Evolutionary conservation across 35 echinoderm and acorn worm genomes (phyloP), one percentile per base, ranked within the genome.

Genomic region (Acanthaster planci): DNA sequence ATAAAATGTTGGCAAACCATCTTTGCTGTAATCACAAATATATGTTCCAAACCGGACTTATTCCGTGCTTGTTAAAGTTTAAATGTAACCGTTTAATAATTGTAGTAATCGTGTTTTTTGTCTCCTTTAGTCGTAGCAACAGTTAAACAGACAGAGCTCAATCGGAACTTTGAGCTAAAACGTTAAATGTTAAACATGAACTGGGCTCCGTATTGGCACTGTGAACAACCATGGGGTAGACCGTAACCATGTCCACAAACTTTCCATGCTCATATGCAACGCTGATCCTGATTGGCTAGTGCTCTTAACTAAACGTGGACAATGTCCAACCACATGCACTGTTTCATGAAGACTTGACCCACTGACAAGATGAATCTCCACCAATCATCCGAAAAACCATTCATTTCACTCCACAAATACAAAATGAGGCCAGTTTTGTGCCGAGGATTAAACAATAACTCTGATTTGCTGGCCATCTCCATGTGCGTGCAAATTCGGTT

Each of bases 81-180:
- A 59, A 59, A 18, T 26, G 27, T n/a, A 59, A 59, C 56, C 19
- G 27, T 59, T n/a, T n/a, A n/a, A n/a, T n/a, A n/a, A n/a, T n/a
- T n/a, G n/a, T n/a, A n/a, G n/a, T n/a, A 47, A 47, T 47, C 12
- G 42, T 47, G 42, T 47, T 47, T 47, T 47, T 47, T 72, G 10
- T 34, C 64, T 72, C 26, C 34, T 72, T 72, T 72, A 26, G 14
- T 72, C 22, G 30, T 14, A 72, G 30, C 64, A 72, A 72, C 64
- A 47, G 42, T 29, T 72, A 67, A 29, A 72, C 64, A 72, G 64
- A 72, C 64, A 31, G 64, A 72, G 64, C 64, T 34, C 64, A 72
- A 72, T 72, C 64, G 64, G 64, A 72, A 72, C 64, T 72, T 72
- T 72, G 64, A 72, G 64, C 64, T 72, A 31, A 26, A 35, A 72